A percentile compares a stretch with the other conserved stretches of the same genome.
phyloP scores from a whole-genome alignment of 2,113 vertebrate species.

The Dolichallabes microphthalmus region DNA sequence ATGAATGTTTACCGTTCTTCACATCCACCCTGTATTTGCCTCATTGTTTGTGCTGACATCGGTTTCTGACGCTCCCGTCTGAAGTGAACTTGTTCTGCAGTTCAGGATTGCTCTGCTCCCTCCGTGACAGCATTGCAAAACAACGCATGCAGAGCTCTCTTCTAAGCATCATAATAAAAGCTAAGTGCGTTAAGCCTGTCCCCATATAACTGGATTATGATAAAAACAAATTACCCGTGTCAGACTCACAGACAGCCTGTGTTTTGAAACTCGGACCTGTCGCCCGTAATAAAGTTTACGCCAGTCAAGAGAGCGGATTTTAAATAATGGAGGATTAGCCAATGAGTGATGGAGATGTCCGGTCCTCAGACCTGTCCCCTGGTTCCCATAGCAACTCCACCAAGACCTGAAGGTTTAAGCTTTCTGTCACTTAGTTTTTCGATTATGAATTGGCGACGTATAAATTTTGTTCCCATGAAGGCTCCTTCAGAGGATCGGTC shows the following conservation, averaged over 20 bases:
- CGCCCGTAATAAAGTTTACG: slow-evolving; percentile 58
- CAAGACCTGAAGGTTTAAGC: slow-evolving; percentile 57
- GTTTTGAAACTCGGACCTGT: slow-evolving; percentile 58
- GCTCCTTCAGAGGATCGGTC: slow-evolving; percentile 57
- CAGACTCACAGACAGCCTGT: slow-evolving; percentile 52
- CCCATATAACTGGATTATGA: slow-evolving; percentile 64
- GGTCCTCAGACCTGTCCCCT: slow-evolving; percentile 48
- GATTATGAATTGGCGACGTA: slow-evolving; percentile 64
- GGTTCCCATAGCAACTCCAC: slow-evolving; percentile 57
- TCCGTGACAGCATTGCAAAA: slow-evolving; percentile 35
- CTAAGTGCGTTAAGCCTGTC: slow-evolving; percentile 58
- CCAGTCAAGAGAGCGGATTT: slow-evolving; percentile 57
- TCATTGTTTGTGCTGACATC: neutral
- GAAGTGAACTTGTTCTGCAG: neutral
- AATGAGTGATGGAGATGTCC: slow-evolving; percentile 55
- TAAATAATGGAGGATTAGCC: slow-evolving; percentile 60
- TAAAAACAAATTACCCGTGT: slow-evolving; percentile 65
- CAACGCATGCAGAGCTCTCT: slow-evolving; percentile 50
- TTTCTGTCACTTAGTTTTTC: slow-evolving; percentile 59
- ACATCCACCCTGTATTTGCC: neutral
- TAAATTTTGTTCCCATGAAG: slow-evolving; percentile 65
- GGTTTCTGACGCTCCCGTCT: neutral
- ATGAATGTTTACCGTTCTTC: slow-evolving; percentile 3
- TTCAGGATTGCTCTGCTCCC: neutral
- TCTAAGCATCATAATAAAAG: slow-evolving; percentile 59